Percentiles rank a stretch among this genome's conserved stretches.
Conservation (phyloP, 1,140 invertebrate species). For the Aphis craccivora region DNA sequence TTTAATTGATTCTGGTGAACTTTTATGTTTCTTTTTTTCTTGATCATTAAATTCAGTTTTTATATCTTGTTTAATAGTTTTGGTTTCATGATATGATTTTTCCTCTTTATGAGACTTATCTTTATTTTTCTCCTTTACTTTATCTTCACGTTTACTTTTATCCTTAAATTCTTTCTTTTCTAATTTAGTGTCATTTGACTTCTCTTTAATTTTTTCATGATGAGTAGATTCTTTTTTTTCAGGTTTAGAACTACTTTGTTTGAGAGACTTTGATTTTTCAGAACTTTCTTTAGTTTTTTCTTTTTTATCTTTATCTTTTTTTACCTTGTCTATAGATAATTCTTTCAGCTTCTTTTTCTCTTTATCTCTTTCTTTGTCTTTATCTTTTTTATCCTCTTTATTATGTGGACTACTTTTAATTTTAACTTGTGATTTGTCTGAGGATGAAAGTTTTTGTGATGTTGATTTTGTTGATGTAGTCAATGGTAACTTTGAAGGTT, state of each 20-base stretch:
- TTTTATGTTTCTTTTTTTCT: slow-evolving; percentile 64
- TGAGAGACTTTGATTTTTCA: slow-evolving; percentile 48
- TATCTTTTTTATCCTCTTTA: slow-evolving; percentile 58
- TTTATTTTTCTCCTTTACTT: slow-evolving; percentile 66
- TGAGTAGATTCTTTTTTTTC: slow-evolving; percentile 47
- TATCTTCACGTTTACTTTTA: slow-evolving; percentile 66
- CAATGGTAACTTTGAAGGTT: slow-evolving; percentile 54
- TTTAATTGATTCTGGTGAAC: slow-evolving; percentile 41
- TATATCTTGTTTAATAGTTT: slow-evolving; percentile 60
- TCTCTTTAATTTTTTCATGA: slow-evolving; percentile 57
- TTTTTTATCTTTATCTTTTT: slow-evolving; percentile 58
- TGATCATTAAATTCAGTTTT: slow-evolving; percentile 59
- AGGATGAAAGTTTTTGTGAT: slow-evolving; percentile 56
- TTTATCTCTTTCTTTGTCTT: slow-evolving; percentile 59
- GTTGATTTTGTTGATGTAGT: slow-evolving; percentile 55
- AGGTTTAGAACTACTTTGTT: slow-evolving; percentile 57
- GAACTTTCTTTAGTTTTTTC: slow-evolving; percentile 60
- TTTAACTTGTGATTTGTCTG: slow-evolving; percentile 54
- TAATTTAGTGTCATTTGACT: slow-evolving; percentile 57
- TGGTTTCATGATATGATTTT: slow-evolving; percentile 64
- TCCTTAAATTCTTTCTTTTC: slow-evolving; percentile 63
- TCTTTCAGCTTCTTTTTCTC: slow-evolving; percentile 58
- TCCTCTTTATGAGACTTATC: slow-evolving; percentile 68
- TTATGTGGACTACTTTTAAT: slow-evolving; percentile 47
- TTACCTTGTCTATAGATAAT: slow-evolving; percentile 27